These are phyloP conservation scores for Trichonephila clavipes DNA, from an alignment of 1,140 invertebrate genomes.

Conservation along the genomic window DNA sequence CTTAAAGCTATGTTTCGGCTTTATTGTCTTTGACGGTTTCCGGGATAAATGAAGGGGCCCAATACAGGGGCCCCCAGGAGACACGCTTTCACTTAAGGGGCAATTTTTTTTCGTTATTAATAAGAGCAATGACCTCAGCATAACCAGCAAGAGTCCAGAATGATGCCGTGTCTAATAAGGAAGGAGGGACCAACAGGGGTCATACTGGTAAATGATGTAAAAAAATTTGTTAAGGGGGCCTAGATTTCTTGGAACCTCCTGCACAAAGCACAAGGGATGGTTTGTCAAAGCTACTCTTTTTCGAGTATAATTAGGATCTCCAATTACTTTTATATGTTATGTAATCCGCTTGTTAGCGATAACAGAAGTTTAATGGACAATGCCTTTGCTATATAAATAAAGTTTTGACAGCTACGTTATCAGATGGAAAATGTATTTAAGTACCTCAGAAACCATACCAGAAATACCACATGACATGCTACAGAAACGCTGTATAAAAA, in stretches of 20 bases:
- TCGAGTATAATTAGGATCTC: too few relatives aligned
- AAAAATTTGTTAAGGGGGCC: background rate
- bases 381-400: too few relatives aligned
- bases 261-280: too few relatives aligned
- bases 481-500: too few relatives aligned
- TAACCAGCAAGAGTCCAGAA: conserved; percentile 3
- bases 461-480: too few relatives aligned
- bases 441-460: too few relatives aligned
- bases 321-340: too few relatives aligned
- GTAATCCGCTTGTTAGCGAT: too few relatives aligned
- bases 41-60: conserved; percentile 49
- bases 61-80: conserved; percentile 20
- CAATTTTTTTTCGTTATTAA: conserved; percentile 20
- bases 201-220: conserved; percentile 12
- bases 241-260: background rate
- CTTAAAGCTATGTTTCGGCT: background rate
- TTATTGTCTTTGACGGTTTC: conserved; percentile 69
- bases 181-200: conserved; percentile 23
- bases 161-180: conserved; percentile 53
- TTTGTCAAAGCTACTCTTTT: too few relatives aligned
- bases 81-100: conserved; percentile 44
- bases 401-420: too few relatives aligned
- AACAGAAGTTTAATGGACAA: too few relatives aligned
- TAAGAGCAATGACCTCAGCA: conserved; percentile 27
- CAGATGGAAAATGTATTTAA: too few relatives aligned